A percentile compares a stretch with the other conserved stretches of the same genome.
phyloP scores from a whole-genome alignment of 2,888 invertebrate genomes.

The Odontothrips loti region DNA sequence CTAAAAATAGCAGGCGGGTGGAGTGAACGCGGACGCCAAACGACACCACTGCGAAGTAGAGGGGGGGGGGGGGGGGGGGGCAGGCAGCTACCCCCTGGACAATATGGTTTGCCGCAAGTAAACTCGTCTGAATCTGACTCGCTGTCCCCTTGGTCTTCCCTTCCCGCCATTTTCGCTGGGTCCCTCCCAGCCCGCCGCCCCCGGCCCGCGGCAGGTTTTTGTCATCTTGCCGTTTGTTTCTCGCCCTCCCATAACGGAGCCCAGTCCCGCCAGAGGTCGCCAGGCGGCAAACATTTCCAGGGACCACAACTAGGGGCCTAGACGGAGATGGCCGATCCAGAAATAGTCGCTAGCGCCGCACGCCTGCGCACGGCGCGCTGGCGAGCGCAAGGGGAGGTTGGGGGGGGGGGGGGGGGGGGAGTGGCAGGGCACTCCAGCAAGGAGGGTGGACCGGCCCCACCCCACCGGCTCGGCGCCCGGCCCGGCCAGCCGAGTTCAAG shows the following conservation, averaged over 20 bases:
- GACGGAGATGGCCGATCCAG: not conserved
- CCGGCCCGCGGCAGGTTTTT: not conserved
- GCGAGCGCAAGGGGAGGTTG: no score
- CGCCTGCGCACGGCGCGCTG: not conserved
- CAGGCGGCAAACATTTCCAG: not conserved
- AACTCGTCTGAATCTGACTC: not conserved
- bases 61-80: not conserved
- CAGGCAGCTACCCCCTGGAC: not conserved
- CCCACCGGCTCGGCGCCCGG: no score
- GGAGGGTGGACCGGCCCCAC: no score
- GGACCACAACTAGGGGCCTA: not conserved
- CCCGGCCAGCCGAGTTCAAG: no score
- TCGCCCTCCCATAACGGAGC: not conserved
- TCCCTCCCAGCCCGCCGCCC: not conserved
- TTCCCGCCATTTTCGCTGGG: not conserved
- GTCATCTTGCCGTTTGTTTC: not conserved
- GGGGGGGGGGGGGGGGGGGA: no score
- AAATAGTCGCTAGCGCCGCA: not conserved
- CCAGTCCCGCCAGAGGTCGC: not conserved
- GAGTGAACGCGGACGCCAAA: not conserved
- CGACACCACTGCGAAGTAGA: not conserved
- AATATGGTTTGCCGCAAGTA: no score
- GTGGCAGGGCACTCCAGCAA: no score
- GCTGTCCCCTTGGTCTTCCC: not conserved
- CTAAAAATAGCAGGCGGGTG: constrained; percentile 7